Evolutionary conservation across 2,888 invertebrate species (phyloP).

Genomic region (Gymnocheta viridis): DNA sequence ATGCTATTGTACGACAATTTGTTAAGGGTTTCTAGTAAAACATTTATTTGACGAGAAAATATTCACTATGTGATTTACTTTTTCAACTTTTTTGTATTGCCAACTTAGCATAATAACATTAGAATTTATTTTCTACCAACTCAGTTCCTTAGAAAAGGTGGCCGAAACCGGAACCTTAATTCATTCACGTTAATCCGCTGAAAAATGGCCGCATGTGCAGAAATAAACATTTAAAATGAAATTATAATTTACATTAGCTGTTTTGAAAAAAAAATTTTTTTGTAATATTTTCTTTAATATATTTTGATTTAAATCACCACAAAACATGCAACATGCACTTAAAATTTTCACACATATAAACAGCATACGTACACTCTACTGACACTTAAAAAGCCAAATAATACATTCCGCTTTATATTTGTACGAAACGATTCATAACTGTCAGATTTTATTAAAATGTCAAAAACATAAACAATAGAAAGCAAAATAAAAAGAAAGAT

Average conservation of each 20-base stretch:
- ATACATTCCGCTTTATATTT: not conserved
- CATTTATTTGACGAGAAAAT: no score
- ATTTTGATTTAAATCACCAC: slow-evolving; percentile 63
- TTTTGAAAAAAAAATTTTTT: slow-evolving; percentile 34
- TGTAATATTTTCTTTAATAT: slow-evolving; percentile 45
- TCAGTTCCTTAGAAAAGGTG: slow-evolving; percentile 20
- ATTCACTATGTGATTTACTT: no score
- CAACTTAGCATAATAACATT: not conserved
- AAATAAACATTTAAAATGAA: slow-evolving; percentile 36
- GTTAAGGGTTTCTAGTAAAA: no score
- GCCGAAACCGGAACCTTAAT: slow-evolving; percentile 64
- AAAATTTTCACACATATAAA: slow-evolving; percentile 4
- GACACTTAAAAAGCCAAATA: slow-evolving; percentile 26
- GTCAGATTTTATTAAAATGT: slow-evolving; percentile 69
- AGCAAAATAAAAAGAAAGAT: slow-evolving; percentile 6
- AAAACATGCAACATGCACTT: slow-evolving; percentile 66
- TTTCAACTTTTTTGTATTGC: no score
- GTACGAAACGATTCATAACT: slow-evolving; percentile 62
- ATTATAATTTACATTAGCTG: slow-evolving; percentile 8
- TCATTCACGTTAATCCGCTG: slow-evolving; percentile 66
- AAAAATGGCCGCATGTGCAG: slow-evolving; percentile 36
- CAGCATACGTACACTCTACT: not conserved
- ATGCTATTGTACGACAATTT: no score
- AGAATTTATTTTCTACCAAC: not conserved
- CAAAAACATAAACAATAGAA: slow-evolving; percentile 53